These are phyloP conservation scores for Triops cancriformis DNA, from an alignment of 1,140 invertebrate species.

Conservation along the genomic window DNA sequence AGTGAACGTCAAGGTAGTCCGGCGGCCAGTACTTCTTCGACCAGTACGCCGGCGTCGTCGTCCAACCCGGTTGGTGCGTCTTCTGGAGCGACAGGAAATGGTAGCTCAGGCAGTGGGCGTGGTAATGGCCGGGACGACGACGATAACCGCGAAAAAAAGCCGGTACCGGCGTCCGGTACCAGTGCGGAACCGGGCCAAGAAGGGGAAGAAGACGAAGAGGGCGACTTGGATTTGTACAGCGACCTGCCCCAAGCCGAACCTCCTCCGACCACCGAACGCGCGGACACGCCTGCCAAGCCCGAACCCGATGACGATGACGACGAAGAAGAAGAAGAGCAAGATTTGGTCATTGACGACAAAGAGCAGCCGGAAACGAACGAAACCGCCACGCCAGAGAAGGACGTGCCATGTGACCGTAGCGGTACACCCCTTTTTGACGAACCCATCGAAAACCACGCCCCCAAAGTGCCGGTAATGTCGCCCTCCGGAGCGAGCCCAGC, in stretches of 20 bases:
- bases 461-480: no score
- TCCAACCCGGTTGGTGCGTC: not conserved
- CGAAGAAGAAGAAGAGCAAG: conserved; percentile 36
- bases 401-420: not conserved
- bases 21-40: not conserved
- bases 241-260: conserved; percentile 38
- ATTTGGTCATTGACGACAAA: conserved; percentile 26
- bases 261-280: not conserved
- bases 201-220: conserved; percentile 33
- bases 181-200: conserved; percentile 27
- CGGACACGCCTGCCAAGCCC: conserved; percentile 20
- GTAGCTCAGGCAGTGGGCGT: conserved; percentile 30
- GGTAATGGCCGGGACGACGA: conserved; percentile 28
- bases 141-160: conserved; percentile 31
- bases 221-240: conserved; percentile 45
- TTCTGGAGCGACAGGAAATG: not conserved
- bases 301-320: conserved; percentile 46
- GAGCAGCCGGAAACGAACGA: not conserved
- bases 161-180: not conserved
- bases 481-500: no score
- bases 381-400: not conserved
- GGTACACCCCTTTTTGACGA: not conserved
- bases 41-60: not conserved
- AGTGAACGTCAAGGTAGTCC: not conserved
- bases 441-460: not conserved